A percentile compares a stretch with the other conserved stretches of the same genome.
These are phyloP conservation scores for Aleiodes sp. DNA, from an alignment of 1,140 invertebrate genomes.

Conservation along the genomic window DNA sequence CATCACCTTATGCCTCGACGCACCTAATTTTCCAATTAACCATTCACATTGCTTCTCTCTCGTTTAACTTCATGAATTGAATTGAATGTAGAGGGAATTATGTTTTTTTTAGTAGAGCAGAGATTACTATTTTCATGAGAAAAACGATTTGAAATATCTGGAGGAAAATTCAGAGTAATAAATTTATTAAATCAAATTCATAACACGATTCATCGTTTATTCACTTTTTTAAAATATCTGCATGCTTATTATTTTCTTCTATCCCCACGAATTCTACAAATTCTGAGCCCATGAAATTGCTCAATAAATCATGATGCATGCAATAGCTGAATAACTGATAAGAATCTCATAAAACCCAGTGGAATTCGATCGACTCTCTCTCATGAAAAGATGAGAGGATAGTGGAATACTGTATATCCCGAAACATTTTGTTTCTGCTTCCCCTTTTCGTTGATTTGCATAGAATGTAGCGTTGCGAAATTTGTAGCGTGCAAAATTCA, in stretches of 20 bases:
- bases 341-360: constrained; percentile 1
- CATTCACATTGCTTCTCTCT: no score
- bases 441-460: neutral
- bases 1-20: no score
- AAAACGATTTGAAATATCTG: no score
- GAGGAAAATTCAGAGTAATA: no score
- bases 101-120: no score
- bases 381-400: constrained; percentile 12
- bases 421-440: neutral
- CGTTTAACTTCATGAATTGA: no score
- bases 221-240: neutral
- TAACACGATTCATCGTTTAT: neutral
- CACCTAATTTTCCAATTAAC: no score
- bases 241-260: neutral
- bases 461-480: constrained; percentile 61
- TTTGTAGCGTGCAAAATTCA: constrained; percentile 44
- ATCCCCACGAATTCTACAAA: constrained; percentile 1
- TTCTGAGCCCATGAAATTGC: constrained; percentile 19
- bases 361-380: constrained; percentile 16
- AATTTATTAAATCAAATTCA: no score
- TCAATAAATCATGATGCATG: constrained; percentile 19
- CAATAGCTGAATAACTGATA: constrained; percentile 10
- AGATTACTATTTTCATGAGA: no score
- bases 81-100: no score
- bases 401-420: neutral